These are phyloP conservation scores for Dromius quadrimaculatus DNA, from an alignment of 2,888 invertebrate species.

Conservation along the genomic window DNA sequence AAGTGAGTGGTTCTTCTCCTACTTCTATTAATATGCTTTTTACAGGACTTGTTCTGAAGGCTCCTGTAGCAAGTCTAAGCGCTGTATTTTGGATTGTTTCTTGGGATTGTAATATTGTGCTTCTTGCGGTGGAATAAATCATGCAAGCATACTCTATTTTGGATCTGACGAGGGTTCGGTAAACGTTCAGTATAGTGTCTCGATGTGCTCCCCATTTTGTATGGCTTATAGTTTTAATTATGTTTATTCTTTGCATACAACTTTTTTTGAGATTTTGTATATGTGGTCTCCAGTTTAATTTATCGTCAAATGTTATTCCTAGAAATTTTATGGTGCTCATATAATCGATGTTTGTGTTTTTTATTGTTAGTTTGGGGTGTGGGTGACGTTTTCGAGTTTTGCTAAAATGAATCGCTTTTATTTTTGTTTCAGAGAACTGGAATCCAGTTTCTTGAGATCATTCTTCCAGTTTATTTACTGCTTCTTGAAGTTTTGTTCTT, in stretches of 20 bases:
- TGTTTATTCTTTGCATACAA: slow-evolving; percentile 31
- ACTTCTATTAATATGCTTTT: slow-evolving; percentile 3
- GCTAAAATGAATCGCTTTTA: slow-evolving; percentile 33
- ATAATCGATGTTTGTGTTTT: neutral
- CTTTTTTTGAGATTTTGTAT: slow-evolving; percentile 21
- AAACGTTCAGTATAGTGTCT: slow-evolving; percentile 7
- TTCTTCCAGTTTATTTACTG: slow-evolving; percentile 39
- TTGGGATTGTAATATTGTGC: neutral
- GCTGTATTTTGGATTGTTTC: slow-evolving; percentile 31
- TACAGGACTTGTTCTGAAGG: slow-evolving; percentile 29
- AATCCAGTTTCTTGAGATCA: slow-evolving; percentile 46
- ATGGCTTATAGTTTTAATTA: slow-evolving; percentile 15
- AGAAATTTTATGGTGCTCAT: slow-evolving; percentile 18
- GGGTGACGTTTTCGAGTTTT: neutral
- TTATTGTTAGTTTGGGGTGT: slow-evolving; percentile 22
- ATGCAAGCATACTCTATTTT: slow-evolving; percentile 38
- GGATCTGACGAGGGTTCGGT: slow-evolving; percentile 19
- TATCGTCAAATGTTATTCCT: slow-evolving; percentile 28
- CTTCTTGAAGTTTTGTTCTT: slow-evolving; percentile 33
- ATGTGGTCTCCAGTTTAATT: slow-evolving; percentile 24
- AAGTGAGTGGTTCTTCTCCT: slow-evolving; percentile 1
- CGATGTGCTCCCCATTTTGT: slow-evolving; percentile 37
- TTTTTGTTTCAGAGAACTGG: slow-evolving; percentile 50
- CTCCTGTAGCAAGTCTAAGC: slow-evolving; percentile 21
- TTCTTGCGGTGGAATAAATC: slow-evolving; percentile 10